Evolutionary conservation across 2,113 vertebrate genomes (phyloP).

Genomic region (Aspidoscelis tigris): DNA sequence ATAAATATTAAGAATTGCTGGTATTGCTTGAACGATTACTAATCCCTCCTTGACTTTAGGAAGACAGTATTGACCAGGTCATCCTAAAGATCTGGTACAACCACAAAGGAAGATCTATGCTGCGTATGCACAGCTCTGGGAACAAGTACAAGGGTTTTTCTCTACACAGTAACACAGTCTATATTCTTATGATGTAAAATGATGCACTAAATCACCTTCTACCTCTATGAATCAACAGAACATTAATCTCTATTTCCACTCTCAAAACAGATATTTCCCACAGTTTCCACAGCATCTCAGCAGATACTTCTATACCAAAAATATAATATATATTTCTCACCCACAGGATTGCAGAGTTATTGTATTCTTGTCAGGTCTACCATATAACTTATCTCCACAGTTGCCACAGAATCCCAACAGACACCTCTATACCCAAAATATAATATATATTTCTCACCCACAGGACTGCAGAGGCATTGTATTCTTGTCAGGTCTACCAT

Average conservation of each 20-base stretch:
- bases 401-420: not conserved
- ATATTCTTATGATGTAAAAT: not conserved
- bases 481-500: slow-evolving; percentile 17
- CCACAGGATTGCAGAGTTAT: not conserved
- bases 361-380: slow-evolving; percentile 18
- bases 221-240: not conserved
- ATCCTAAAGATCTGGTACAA: not conserved
- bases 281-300: not conserved
- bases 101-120: not conserved
- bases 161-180: not conserved
- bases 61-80: too few species aligned
- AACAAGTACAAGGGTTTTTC: not conserved
- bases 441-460: not conserved
- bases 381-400: not conserved
- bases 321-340: not conserved
- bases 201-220: not conserved
- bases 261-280: fast-evolving
- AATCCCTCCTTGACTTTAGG: not conserved
- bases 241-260: slow-evolving; percentile 4
- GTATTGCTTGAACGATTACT: not conserved
- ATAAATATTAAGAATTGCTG: not conserved
- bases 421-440: not conserved
- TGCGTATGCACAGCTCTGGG: not conserved
- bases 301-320: not conserved
- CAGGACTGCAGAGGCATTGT: not conserved